Base-by-base conservation (phyloP, 2,888 invertebrate genomes). In the Aphidius colemani region DNA sequence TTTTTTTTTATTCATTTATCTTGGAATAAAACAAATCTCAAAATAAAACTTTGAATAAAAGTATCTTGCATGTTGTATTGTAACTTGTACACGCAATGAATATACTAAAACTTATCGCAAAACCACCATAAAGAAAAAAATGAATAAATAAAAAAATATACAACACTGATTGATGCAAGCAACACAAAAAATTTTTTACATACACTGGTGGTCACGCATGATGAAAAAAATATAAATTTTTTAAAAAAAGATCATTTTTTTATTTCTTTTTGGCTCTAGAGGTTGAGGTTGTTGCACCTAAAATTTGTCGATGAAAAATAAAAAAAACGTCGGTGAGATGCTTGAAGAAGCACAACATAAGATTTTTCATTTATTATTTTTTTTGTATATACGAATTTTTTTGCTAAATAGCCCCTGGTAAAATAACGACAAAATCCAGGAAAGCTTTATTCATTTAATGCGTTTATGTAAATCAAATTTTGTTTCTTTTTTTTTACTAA, bases 261-360 rank as follows among this genome's bases (percentile, higher is more conserved):
- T 73, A 18, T 18, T 18, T 18, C 13, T 18, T 18, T 74, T 78
- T 70, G 77, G 76, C 79, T 78, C 79, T 78, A 77, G 75, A 79
- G 77, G 78, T 80, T 78, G 78, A 78, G 81, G 79, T 74, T 79
- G 73, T 79, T 81, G 79, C 80, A 79, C 80, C 74, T 77, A 74
- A 68, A 77, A 74, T 75, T 30, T 76, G 74, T 77, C 77, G 75
- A 72, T 65, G 66, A 64, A 67, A 67, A 65, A 44, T n/a, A 13
- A 13, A 13, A 45, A 45, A 45, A 45, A 18, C 67, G 69, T 64
- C 69, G 57, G 40, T 57, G 61, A 44, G 65, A 48, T 66, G 55
- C 61, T 30, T 30, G 30, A 59, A 53, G 59, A 63, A 30, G 53
- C 46, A 46, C 39, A 18, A 45, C 18, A 57, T 51, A 13, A 44